Base-by-base conservation (phyloP, 1,140 invertebrate genomes). In the Heliothis subflexa region DNA sequence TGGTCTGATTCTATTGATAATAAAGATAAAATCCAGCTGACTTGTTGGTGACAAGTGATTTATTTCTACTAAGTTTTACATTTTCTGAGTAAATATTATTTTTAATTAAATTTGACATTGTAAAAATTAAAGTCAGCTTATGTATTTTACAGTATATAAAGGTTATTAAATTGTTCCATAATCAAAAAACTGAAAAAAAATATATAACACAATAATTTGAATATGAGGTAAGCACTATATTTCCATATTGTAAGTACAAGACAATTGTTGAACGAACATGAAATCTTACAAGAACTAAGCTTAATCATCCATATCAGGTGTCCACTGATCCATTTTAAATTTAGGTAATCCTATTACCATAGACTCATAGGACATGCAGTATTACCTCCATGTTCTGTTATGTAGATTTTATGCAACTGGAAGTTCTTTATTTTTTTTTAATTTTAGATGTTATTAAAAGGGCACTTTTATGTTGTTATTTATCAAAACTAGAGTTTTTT, bases 291-390 rank as follows among this genome's bases (percentile, higher is more conserved):
- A 77, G 64, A 50, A 16, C 40, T 64, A 75, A 74, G 68, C 72
- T 77, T 55, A 64, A 72, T 61, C 40, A 45, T 25, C 21, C 3
- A 72, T 79, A 82, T 82, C 78, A 78, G 68, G 62, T 82, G 40
- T 33, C 64, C n/a, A 55, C 10, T 79, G 75, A 78, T 75, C 70
- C 78, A 77, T 73, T 70, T 78, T 76, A 76, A 54, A 57, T 81
- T 62, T 55, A 68, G 59, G 28, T 75, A 82, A 82, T 78, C 77
- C 61, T 79, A 59, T 81, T 79, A 75, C 18, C 18, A 52, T 59
- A 21, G 16, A 73, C 50, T 25, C 4, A 5, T n/a, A 0, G 3
- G 2, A 54, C 18, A 49, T 71, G 50, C 25, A 40, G 68, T 12
- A 18, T 0, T 50, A 11, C 3, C 11, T 16, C n/a, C 14, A 28